phyloP scores from a whole-genome alignment of 2,888 invertebrate species.

The Lumbricus terrestris region DNA sequence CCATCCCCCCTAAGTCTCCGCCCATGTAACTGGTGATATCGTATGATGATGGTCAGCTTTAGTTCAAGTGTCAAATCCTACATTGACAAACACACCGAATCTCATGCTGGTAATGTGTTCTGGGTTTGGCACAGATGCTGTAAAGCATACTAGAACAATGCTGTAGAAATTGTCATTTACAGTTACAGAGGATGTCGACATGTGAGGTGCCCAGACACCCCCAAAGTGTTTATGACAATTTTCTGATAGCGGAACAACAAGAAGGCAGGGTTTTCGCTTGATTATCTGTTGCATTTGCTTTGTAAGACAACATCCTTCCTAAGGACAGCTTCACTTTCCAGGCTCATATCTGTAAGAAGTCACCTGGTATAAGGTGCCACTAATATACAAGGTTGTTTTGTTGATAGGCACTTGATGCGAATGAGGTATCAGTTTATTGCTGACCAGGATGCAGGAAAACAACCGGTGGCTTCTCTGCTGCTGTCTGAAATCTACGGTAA shows the following conservation, averaged over 20 bases:
- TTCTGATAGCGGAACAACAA: no score
- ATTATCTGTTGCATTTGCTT: no score
- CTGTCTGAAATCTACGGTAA: constrained; percentile 21
- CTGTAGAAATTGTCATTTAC: not conserved
- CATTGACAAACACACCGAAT: not conserved
- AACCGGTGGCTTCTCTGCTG: not conserved
- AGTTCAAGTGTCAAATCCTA: not conserved
- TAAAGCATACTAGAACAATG: not conserved
- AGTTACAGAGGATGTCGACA: not conserved
- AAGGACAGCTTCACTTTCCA: not conserved
- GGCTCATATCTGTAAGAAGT: not conserved
- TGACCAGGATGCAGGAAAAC: constrained; percentile 22
- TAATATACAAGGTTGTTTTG: not conserved
- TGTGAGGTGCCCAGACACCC: no score
- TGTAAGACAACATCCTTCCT: no score
- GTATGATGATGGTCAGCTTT: not conserved
- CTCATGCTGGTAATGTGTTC: not conserved
- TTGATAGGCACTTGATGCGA: constrained; percentile 30
- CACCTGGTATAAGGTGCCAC: not conserved
- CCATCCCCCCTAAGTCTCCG: no score
- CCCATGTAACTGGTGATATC: not conserved
- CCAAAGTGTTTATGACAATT: no score
- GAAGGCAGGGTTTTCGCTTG: no score
- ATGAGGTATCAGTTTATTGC: constrained; percentile 33
- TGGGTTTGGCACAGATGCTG: not conserved